Conservation (phyloP, 2,888 invertebrate species). For the Tanaodytes sp. region DNA sequence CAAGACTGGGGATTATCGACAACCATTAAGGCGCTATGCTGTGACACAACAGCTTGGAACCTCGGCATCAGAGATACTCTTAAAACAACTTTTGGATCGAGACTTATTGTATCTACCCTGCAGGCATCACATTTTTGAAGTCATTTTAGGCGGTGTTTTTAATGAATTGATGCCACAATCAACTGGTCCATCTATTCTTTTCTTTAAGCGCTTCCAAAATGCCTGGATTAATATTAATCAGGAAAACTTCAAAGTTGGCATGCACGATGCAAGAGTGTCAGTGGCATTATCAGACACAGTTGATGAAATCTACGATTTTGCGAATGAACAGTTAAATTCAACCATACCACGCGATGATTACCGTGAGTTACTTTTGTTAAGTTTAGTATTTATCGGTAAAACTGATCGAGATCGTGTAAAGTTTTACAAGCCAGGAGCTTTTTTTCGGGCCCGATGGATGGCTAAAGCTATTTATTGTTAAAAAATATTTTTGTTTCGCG, state of each 20-base stretch:
- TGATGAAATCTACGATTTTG: slow-evolving; percentile 5
- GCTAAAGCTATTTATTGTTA: slow-evolving; percentile 36
- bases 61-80: slow-evolving; percentile 47
- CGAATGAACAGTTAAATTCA: slow-evolving; percentile 12
- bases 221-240: slow-evolving; percentile 45
- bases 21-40: slow-evolving; percentile 43
- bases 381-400: slow-evolving; percentile 56
- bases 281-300: slow-evolving; percentile 18
- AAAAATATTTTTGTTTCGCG: slow-evolving; percentile 9
- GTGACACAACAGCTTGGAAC: slow-evolving; percentile 42
- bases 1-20: slow-evolving; percentile 2
- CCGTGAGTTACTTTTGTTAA: slow-evolving; percentile 53
- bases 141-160: slow-evolving; percentile 39
- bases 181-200: slow-evolving; percentile 46
- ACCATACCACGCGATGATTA: slow-evolving; percentile 53
- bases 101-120: no score
- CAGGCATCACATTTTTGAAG: slow-evolving; percentile 55
- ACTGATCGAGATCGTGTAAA: slow-evolving; percentile 39
- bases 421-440: slow-evolving; percentile 56
- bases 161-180: slow-evolving; percentile 27
- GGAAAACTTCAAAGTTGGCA: slow-evolving; percentile 26
- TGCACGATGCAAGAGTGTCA: slow-evolving; percentile 11
- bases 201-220: slow-evolving; percentile 53
- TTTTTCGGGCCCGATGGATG: slow-evolving; percentile 59
- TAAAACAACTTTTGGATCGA: slow-evolving; percentile 51